phyloP scores from a whole-genome alignment of 1,140 invertebrate genomes.

The Mesaphorura yosii region DNA sequence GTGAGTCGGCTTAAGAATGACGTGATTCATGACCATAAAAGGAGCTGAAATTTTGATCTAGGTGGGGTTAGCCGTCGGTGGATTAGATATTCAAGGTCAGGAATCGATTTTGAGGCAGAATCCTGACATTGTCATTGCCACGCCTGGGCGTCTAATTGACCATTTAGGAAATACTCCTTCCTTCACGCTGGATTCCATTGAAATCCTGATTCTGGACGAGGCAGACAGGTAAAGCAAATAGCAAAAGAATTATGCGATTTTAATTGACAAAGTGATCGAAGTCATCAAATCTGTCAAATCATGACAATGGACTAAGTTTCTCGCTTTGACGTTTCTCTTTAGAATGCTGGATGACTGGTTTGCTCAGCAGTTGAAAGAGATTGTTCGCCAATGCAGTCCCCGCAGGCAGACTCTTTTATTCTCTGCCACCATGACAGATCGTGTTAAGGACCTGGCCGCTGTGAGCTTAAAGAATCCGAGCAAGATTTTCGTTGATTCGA shows the following conservation, averaged over 20 bases:
- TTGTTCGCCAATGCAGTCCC: conserved; percentile 74
- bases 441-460: conserved; percentile 83
- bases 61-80: conserved; percentile 74
- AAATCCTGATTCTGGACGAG: conserved; percentile 90
- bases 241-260: too few species aligned
- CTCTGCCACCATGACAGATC: conserved; percentile 96
- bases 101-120: conserved; percentile 75
- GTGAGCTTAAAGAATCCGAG: conserved; percentile 84
- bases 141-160: conserved; percentile 93
- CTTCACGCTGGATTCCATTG: conserved; percentile 79
- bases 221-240: conserved; percentile 62
- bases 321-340: conserved; percentile 9
- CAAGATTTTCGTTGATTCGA: conserved; percentile 88
- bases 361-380: conserved; percentile 95
- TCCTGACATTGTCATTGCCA: conserved; percentile 96
- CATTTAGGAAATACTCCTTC: conserved; percentile 90
- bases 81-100: conserved; percentile 48
- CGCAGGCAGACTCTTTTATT: conserved; percentile 96
- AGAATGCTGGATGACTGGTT: conserved; percentile 98
- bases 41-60: conserved; percentile 40
- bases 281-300: conserved; percentile 21
- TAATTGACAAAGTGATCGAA: too few species aligned
- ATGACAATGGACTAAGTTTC: background rate
- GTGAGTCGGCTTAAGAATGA: conserved; percentile 11
- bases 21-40: background rate